Evolutionary conservation across 2,113 vertebrate species (phyloP), one percentile per base, ranked within the genome.

Genomic region (Chauna torquata): DNA sequence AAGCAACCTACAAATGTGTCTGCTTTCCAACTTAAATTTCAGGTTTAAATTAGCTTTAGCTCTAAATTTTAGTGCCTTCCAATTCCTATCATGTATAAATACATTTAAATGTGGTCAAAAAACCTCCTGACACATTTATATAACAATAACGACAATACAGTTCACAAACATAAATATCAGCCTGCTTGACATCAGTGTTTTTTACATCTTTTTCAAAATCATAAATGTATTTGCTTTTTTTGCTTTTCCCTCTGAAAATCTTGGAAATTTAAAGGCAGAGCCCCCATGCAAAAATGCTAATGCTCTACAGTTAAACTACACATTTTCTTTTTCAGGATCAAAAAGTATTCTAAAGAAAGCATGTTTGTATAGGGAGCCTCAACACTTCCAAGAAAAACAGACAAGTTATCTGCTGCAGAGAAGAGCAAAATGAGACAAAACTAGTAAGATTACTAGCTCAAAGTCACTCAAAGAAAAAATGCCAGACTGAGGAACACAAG

Each of bases 371-470:
- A 82, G 6, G 34, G 30, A 93, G 18, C 55, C 15, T 22, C 42
- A 78, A 40, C 4, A 42, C 52, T 91, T 87, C 69, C 78, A 93
- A 87, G 77, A 72, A 82, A 94, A 92, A 38, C 64, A 88, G 88
- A 7, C 44, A 92, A 72, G 52, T 65, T 89, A 82, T 69, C 70
- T 50, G 49, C 66, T 61, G 40, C 61, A 82, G 50, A 78, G 75
- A 86, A 90, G 61, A n/a, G 32, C 57, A 92, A 94, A 89, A 88
- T 65, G 49, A 87, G 40, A 65, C 74, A 80, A 87, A 90, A 62
- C 47, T 49, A 82, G 9, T 38, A 85, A 36, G 19, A 84, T 62
- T 64, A 86, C 45, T 70, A 62, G 58, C 65, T 91, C 74, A 69
- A 88, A 81, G 74, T 65, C 77, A 84, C 38, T 45, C 22, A 3